Evolutionary conservation across 2,888 invertebrate species (phyloP).

Genomic region (Leptogaster cylindrica): DNA sequence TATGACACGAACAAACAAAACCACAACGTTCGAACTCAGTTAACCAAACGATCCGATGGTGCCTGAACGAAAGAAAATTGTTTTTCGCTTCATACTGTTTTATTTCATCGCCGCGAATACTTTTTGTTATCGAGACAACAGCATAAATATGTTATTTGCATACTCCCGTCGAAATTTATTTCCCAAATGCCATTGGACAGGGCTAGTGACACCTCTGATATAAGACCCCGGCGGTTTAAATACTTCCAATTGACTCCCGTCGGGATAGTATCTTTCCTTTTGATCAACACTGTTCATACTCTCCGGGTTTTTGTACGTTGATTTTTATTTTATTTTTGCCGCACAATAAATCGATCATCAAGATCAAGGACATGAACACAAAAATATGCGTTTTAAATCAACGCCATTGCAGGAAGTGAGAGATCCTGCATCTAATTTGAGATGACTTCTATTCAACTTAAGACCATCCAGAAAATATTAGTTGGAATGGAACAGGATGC

Average conservation of each 20-base stretch:
- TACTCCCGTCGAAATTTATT: constrained; percentile 38
- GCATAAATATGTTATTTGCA: constrained; percentile 42
- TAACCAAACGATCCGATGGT: neutral
- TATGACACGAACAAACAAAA: constrained; percentile 34
- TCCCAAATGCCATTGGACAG: constrained; percentile 29
- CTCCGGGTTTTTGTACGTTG: no score
- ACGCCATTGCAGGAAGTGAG: no score
- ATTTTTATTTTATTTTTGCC: neutral
- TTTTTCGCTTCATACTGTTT: constrained; percentile 8
- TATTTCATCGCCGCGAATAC: constrained; percentile 16
- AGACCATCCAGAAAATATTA: no score
- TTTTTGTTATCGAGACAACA: constrained; percentile 34
- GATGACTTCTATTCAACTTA: no score
- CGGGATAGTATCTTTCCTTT: constrained; percentile 11
- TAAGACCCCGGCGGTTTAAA: constrained; percentile 18
- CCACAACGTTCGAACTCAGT: neutral
- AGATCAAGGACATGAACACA: constrained; percentile 10
- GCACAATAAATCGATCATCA: constrained; percentile 26
- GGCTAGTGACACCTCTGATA: constrained; percentile 33
- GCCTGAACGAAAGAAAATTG: constrained; percentile 3
- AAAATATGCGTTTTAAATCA: no score
- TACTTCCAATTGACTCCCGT: constrained; percentile 41
- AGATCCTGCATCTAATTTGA: no score
- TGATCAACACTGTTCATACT: constrained; percentile 22
- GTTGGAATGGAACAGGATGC: no score